Percentiles rank a stretch among this genome's conserved stretches.
Conservation (phyloP, 2,797 vertebrate genomes). For the Cheirogaleus major region DNA sequence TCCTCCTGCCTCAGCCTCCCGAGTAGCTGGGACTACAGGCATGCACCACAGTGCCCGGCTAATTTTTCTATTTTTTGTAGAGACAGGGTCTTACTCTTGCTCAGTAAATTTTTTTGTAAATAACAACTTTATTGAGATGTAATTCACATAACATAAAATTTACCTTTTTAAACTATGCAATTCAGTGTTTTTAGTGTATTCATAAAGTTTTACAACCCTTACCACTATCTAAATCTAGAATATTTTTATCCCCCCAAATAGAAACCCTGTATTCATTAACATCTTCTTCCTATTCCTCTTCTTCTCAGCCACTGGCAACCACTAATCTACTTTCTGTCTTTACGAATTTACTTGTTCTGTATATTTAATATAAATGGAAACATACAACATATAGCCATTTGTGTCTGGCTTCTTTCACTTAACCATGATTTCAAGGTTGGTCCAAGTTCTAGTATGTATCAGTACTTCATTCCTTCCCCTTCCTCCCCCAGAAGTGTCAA, state of each 20-base stretch:
- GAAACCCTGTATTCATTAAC: neutral
- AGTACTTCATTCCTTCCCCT: neutral
- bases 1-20: neutral
- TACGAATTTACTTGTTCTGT: neutral
- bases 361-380: neutral
- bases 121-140: neutral
- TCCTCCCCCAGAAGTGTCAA: neutral
- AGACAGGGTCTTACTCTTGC: neutral
- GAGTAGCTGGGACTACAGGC: neutral
- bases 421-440: neutral
- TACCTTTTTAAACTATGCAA: neutral
- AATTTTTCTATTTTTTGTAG: neutral
- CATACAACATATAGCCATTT: neutral
- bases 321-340: neutral
- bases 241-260: neutral
- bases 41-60: accelerated
- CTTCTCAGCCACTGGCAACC: neutral
- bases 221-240: neutral
- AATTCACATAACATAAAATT: neutral
- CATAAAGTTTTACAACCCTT: neutral
- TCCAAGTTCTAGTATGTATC: neutral
- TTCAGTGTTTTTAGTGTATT: neutral
- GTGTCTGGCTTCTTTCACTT: neutral
- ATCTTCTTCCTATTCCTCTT: neutral
- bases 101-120: neutral